Percentiles rank a stretch among this genome's conserved stretches.
Conservation (phyloP, 2,113 vertebrate species). For the Cinclus cinclus region DNA sequence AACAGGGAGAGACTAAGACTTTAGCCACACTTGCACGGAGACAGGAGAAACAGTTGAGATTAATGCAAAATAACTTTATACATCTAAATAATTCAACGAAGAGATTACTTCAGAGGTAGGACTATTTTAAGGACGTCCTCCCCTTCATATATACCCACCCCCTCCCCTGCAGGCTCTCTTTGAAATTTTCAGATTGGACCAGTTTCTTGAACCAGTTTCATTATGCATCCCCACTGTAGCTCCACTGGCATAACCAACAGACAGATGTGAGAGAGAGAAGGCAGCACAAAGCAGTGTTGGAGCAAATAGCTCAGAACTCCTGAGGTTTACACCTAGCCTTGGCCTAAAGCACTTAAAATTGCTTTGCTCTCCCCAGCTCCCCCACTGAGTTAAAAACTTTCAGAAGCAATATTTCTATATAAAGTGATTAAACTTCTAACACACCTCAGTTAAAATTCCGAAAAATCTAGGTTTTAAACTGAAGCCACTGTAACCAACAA, state of each 20-base stretch:
- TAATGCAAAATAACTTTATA: not conserved
- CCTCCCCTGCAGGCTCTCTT: not conserved
- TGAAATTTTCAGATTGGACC: not conserved
- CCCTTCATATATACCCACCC: not conserved
- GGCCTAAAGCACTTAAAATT: not conserved
- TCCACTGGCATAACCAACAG: not conserved
- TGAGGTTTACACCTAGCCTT: not conserved
- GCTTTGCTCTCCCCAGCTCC: not conserved
- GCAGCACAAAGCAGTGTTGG: not conserved
- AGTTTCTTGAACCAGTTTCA: not conserved
- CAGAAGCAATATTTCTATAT: not conserved
- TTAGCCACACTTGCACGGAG: not conserved
- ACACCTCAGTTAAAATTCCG: not conserved
- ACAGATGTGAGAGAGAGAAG: not conserved
- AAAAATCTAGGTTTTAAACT: not conserved
- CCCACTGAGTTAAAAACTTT: not conserved
- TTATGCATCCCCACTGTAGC: not conserved
- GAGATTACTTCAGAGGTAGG: not conserved
- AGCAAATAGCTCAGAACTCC: not conserved
- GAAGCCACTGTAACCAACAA: not conserved
- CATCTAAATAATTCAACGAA: not conserved
- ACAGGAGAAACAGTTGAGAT: not conserved
- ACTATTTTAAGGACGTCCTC: not conserved
- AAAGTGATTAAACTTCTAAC: not conserved
- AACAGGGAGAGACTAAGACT: not conserved